Percentiles rank a stretch among this genome's conserved stretches.
Evolutionary conservation across 2,888 invertebrate species (phyloP).

Genomic region (Parnassius smintheus): DNA sequence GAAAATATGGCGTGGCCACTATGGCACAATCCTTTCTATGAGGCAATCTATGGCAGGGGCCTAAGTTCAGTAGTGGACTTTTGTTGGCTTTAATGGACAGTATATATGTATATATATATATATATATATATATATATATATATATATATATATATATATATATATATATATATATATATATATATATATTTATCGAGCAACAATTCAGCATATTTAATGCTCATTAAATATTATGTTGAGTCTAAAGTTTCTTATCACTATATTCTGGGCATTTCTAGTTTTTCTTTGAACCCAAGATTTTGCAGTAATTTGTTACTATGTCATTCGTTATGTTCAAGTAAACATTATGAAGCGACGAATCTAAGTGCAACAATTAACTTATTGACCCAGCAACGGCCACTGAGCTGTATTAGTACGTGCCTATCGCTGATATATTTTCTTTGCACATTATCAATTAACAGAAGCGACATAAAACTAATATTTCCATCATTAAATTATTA

Average conservation of each 20-base stretch:
- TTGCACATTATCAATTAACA: conserved; percentile 45
- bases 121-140: no score
- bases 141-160: no score
- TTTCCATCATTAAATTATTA: conserved; percentile 16
- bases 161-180: no score
- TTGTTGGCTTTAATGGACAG: no score
- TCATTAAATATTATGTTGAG: no score
- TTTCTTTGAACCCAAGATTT: conserved; percentile 17
- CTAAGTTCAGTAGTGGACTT: no score
- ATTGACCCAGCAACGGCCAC: conserved; percentile 61
- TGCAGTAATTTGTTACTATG: conserved; percentile 30
- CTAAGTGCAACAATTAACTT: conserved; percentile 57
- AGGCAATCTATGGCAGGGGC: no score
- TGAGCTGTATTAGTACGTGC: conserved; percentile 40
- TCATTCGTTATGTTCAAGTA: conserved; percentile 13
- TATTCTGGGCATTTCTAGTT: conserved; percentile 21
- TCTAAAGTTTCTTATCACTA: background rate
- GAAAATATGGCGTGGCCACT: no score
- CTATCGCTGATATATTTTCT: conserved; percentile 52
- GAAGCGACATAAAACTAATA: conserved; percentile 30
- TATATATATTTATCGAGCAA: no score
- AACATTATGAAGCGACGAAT: conserved; percentile 28
- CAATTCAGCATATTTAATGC: no score
- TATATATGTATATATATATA: no score
- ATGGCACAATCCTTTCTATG: no score